These are phyloP conservation scores for Spatula clypeata DNA, from an alignment of 2,797 vertebrate species.

Conservation along the genomic window DNA sequence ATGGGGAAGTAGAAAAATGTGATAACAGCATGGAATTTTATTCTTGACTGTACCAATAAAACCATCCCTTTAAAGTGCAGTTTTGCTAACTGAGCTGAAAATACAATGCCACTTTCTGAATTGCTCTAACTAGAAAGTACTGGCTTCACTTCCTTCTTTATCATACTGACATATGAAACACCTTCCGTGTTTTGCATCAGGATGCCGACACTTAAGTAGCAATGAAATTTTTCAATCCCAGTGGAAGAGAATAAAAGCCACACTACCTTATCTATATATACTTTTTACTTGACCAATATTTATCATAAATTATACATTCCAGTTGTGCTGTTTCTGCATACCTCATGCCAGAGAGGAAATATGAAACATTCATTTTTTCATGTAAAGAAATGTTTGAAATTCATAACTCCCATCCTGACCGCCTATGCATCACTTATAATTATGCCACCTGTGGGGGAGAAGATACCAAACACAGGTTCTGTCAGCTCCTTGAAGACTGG, in stretches of 20 bases:
- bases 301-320: not conserved
- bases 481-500: not conserved
- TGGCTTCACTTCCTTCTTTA: not conserved
- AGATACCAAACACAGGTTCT: not conserved
- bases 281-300: not conserved
- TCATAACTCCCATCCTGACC: not conserved
- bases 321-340: not conserved
- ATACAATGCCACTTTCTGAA: not conserved
- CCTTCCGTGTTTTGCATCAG: slow-evolving; percentile 9
- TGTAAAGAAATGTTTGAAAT: not conserved
- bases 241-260: not conserved
- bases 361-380: not conserved
- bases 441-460: not conserved
- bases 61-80: not conserved
- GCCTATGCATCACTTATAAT: not conserved
- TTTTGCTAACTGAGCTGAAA: slow-evolving; percentile 54
- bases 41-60: slow-evolving; percentile 16
- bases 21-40: slow-evolving; percentile 9
- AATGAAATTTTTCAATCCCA: slow-evolving; percentile 34
- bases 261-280: not conserved
- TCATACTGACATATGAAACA: not conserved
- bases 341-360: not conserved
- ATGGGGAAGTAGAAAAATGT: not conserved
- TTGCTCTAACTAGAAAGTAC: not conserved
- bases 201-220: not conserved